These are phyloP conservation scores for Schizotus pectinicornis DNA, from an alignment of 2,888 invertebrate species.

Conservation along the genomic window DNA sequence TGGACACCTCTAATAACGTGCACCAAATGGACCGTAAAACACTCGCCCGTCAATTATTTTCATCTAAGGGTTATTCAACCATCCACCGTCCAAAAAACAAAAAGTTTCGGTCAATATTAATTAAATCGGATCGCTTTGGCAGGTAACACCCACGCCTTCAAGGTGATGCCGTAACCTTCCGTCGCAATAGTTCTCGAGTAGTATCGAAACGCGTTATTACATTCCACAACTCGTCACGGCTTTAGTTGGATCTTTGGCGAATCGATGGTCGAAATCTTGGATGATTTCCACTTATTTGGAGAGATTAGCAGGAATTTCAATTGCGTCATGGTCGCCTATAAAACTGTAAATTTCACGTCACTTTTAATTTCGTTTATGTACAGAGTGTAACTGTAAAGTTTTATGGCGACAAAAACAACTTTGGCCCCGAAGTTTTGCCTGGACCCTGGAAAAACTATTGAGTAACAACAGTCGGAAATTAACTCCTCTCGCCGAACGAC, in stretches of 20 bases:
- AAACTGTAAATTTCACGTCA: conserved; percentile 8
- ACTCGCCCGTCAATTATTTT: background rate
- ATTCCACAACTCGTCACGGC: conserved; percentile 3
- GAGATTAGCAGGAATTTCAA: background rate
- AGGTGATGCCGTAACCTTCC: conserved; percentile 11
- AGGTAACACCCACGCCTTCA: conserved; percentile 6
- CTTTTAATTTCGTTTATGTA: conserved; percentile 3
- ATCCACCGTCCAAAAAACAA: too few species aligned
- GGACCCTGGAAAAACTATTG: conserved; percentile 31
- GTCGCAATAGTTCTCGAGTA: background rate
- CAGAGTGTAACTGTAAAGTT: conserved; percentile 10
- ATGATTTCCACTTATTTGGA: conserved; percentile 2
- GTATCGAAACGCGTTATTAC: conserved; percentile 1
- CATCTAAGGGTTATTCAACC: too few species aligned
- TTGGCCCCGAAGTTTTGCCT: conserved; percentile 11
- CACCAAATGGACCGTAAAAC: background rate
- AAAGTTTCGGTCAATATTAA: background rate
- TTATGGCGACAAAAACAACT: background rate
- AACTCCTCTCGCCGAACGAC: conserved; percentile 25
- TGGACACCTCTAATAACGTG: conserved; percentile 20
- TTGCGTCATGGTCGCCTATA: conserved; percentile 5
- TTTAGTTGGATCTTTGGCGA: too few species aligned
- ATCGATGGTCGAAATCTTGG: too few species aligned
- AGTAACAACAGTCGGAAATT: conserved; percentile 26
- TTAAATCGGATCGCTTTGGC: background rate